A percentile compares a stretch with the other conserved stretches of the same genome.
phyloP scores from a whole-genome alignment of 2,888 invertebrate species.

The Lepidochrysops patricia region DNA sequence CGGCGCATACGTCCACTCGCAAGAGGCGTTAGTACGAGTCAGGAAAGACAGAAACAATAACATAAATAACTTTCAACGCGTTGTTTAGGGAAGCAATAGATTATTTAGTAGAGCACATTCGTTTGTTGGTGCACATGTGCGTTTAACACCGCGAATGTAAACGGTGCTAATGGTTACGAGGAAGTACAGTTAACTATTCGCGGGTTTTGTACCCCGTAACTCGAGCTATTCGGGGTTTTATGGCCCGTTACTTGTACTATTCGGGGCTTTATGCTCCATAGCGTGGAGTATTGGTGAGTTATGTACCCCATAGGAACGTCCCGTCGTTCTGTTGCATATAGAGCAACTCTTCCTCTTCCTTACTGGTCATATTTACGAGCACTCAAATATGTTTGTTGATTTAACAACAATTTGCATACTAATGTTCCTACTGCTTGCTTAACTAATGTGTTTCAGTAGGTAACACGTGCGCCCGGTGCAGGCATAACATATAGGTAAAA shows the following conservation, averaged over 20 bases:
- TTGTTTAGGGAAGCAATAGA: neutral
- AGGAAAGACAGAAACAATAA: neutral
- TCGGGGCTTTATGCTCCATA: neutral
- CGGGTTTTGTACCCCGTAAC: neutral
- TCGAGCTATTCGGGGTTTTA: neutral
- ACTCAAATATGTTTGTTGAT: neutral
- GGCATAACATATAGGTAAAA: too few relatives aligned
- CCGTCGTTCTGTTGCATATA: neutral
- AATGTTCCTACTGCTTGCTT: too few relatives aligned
- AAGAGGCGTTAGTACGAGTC: too few relatives aligned
- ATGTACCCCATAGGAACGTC: neutral
- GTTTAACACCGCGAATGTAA: neutral
- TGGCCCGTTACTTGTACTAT: neutral
- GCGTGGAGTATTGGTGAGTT: neutral
- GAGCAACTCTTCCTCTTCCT: neutral
- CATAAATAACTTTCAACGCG: neutral
- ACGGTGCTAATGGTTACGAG: neutral
- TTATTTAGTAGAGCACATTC: neutral
- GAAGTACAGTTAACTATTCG: neutral
- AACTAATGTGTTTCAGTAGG: too few relatives aligned
- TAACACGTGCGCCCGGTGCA: too few relatives aligned
- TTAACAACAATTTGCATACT: neutral
- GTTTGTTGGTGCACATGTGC: neutral
- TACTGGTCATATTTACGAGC: neutral
- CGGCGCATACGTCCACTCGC: too few relatives aligned